A percentile compares a stretch with the other conserved stretches of the same genome.
Conservation (phyloP, 2,797 vertebrate species). For the Zenarchopterus dispar region DNA sequence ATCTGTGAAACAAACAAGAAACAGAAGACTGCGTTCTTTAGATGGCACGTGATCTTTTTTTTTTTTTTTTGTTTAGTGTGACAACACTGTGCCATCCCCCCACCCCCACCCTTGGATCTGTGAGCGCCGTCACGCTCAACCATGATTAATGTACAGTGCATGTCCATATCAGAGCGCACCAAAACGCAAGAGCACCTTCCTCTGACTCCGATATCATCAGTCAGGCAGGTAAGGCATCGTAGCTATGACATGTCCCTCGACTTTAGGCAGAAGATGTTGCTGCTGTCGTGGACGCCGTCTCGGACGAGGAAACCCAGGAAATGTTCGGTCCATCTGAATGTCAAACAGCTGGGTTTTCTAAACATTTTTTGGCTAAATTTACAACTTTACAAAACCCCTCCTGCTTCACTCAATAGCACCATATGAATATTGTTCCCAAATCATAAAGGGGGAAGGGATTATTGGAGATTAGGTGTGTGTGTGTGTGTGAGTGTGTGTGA, state of each 20-base stretch:
- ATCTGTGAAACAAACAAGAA: constrained; percentile 41
- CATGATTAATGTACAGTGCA: constrained; percentile 33
- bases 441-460: constrained; percentile 70
- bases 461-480: constrained; percentile 47
- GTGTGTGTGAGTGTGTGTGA: constrained; percentile 9
- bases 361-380: constrained; percentile 61
- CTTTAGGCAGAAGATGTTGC: constrained; percentile 45
- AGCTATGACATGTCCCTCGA: constrained; percentile 22
- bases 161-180: constrained; percentile 47
- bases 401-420: constrained; percentile 72
- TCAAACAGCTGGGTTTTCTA: constrained; percentile 37
- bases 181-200: constrained; percentile 52
- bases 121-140: constrained; percentile 6
- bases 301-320: not conserved
- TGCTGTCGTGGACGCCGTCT: constrained; percentile 46
- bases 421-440: constrained; percentile 81
- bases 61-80: constrained; percentile 10
- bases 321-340: constrained; percentile 17
- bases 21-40: constrained; percentile 43
- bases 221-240: constrained; percentile 59
- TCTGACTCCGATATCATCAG: constrained; percentile 15
- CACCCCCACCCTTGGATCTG: constrained; percentile 20
- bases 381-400: constrained; percentile 57
- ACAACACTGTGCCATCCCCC: constrained; percentile 34
- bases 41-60: constrained; percentile 37